Evolutionary conservation across 2,113 vertebrate genomes (phyloP).

Genomic region (Galeopterus variegatus): DNA sequence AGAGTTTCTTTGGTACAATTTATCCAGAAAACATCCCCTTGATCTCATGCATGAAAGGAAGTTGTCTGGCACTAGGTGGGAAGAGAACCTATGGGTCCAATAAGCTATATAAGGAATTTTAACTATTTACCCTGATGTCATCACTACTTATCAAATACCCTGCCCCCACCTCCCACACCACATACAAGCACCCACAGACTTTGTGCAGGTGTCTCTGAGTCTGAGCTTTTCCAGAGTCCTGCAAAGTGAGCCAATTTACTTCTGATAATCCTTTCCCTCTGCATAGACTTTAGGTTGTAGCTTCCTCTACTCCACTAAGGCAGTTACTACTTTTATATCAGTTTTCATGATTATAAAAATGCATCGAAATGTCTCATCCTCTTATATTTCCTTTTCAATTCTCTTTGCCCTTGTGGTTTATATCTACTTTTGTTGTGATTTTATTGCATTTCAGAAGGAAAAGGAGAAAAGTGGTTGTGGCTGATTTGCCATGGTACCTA

Average conservation of each 20-base stretch:
- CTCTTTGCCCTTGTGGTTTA: not conserved
- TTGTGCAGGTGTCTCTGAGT: not conserved
- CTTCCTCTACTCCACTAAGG: not conserved
- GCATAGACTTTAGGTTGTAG: not conserved
- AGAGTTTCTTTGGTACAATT: constrained; percentile 50
- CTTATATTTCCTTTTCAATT: not conserved
- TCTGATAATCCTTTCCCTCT: not conserved
- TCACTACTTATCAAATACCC: not conserved
- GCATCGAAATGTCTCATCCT: not conserved
- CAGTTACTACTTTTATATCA: not conserved
- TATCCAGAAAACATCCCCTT: constrained; percentile 43
- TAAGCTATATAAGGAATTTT: constrained; percentile 4
- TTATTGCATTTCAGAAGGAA: constrained; percentile 25
- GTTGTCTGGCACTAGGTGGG: not conserved
- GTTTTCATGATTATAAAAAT: constrained; percentile 4
- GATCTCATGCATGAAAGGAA: constrained; percentile 28
- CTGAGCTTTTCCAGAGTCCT: not conserved
- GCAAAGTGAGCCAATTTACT: not conserved
- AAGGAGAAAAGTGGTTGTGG: not conserved
- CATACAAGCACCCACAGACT: not conserved
- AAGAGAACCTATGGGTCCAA: not conserved
- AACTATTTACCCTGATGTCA: not conserved
- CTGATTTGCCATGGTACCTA: not conserved
- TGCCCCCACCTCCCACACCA: not conserved
- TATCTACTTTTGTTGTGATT: not conserved